Percentiles rank a stretch among this genome's conserved stretches.
phyloP scores from a whole-genome alignment of 2,113 vertebrate genomes.

The Misgurnus mizolepis region DNA sequence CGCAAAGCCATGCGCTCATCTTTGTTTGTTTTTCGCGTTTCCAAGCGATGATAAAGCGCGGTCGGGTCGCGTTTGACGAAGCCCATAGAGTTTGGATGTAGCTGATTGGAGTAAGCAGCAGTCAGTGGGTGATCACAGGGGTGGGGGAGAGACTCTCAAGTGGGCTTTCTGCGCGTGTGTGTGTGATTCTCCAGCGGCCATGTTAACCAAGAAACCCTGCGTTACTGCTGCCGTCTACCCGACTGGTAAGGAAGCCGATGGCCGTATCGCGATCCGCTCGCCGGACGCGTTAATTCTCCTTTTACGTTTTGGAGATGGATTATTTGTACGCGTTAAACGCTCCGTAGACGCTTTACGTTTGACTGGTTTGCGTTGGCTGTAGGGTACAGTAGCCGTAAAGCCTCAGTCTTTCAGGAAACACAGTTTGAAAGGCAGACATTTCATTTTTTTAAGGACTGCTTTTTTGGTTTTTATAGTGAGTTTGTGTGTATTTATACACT shows the following conservation, averaged over 20 bases:
- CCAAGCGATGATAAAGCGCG: conserved; percentile 49
- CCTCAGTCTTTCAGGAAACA: not conserved
- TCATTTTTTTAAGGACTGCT: not conserved
- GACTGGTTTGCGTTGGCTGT: conserved; percentile 6
- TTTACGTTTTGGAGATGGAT: conserved; percentile 4
- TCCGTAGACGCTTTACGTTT: conserved; percentile 16
- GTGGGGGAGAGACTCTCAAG: conserved; percentile 75
- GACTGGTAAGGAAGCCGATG: conserved; percentile 80
- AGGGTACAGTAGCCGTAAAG: conserved; percentile 5
- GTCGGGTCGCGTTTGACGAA: conserved; percentile 43
- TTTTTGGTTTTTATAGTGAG: not conserved
- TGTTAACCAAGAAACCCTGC: conserved; percentile 96
- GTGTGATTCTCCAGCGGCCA: conserved; percentile 85
- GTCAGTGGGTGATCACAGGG: conserved; percentile 67
- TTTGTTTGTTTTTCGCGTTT: conserved; percentile 40
- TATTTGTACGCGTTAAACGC: not conserved
- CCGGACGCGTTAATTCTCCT: not conserved
- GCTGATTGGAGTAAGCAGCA: conserved; percentile 70
- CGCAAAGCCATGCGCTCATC: not conserved
- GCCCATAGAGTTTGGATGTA: conserved; percentile 62
- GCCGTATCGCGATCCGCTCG: conserved; percentile 19
- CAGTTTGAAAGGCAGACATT: not conserved
- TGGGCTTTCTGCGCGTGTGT: conserved; percentile 59
- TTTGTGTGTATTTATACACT: not conserved
- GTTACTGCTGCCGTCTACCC: conserved; percentile 75